Evolutionary conservation across 2,797 vertebrate genomes (phyloP), one percentile per base, ranked within the genome.

Genomic region (Aplochiton taeniatus): DNA sequence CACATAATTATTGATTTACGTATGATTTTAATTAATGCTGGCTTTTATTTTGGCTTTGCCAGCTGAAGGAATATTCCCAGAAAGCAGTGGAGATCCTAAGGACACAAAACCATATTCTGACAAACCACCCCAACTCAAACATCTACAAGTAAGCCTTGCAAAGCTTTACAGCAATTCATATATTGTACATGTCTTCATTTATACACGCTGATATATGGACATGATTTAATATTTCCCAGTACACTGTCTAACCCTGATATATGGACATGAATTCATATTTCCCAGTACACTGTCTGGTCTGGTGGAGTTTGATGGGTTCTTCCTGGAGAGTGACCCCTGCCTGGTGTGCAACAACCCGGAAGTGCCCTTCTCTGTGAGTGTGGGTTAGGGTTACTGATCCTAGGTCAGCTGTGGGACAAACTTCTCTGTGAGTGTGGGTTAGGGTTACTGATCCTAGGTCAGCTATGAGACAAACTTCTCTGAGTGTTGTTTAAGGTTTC

Each of bases 341-440:
- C 89, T 99, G 55, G 98, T 99, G 66, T 99, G 98, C 86, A 99
- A 99, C 89, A 99, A 99, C 64, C 98, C 98, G 0, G 98, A 99
- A 89, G 97, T 99, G 82, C 96, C 98, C 0, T 96, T 99, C 73
- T 98, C 97, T 60, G 98, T 99, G 83, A 95, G 94, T 93, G 65
- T 0, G n/a, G 11, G 11, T 47, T 10, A 31, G 31, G 31, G 31
- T 31, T 31, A 31, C 31, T 31, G 31, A 31, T 6, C 2, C 2
- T 31, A 31, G 31, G 31, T 31, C 31, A 3, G 31, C 31, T 31
- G n/a, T n/a, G n/a, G n/a, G n/a, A n/a, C n/a, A n/a, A n/a, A n/a
- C 0, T 96, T 99, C 73, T 98, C 97, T 60, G 98, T 99, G 83
- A 95, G 94, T 93, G 65, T 0, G n/a, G 11, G 11, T 47, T 10